These are phyloP conservation scores for Clanis bilineata DNA, from an alignment of 2,888 invertebrate species.

Conservation along the genomic window DNA sequence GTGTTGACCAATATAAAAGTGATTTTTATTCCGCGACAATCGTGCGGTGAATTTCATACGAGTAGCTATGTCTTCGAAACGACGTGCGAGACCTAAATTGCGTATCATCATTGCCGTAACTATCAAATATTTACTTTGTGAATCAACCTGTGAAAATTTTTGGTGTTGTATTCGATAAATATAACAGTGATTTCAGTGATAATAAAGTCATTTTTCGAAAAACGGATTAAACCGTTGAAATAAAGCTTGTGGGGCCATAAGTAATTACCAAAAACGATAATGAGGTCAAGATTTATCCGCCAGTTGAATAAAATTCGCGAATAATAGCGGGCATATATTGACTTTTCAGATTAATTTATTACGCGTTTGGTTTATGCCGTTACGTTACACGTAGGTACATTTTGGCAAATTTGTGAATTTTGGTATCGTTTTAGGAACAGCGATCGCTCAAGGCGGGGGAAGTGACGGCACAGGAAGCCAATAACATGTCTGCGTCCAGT, in stretches of 20 bases:
- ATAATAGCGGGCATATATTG: not conserved
- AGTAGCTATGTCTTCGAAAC: slow-evolving; percentile 67
- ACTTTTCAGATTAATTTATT: not conserved
- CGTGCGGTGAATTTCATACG: slow-evolving; percentile 52
- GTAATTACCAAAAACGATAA: slow-evolving; percentile 16
- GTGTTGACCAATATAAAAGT: slow-evolving; percentile 69
- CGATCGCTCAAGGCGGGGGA: slow-evolving; percentile 92
- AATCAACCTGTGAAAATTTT: slow-evolving; percentile 55
- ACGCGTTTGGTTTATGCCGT: not conserved
- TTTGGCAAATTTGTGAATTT: slow-evolving; percentile 16
- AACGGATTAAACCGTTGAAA: not conserved
- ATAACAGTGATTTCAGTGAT: slow-evolving; percentile 54
- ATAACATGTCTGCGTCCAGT: slow-evolving; percentile 91
- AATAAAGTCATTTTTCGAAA: slow-evolving; percentile 43
- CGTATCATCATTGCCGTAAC: slow-evolving; percentile 72
- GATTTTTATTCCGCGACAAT: slow-evolving; percentile 60
- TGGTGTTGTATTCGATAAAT: slow-evolving; percentile 38
- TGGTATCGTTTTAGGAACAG: slow-evolving; percentile 85
- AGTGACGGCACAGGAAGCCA: slow-evolving; percentile 91
- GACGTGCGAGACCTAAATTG: slow-evolving; percentile 72
- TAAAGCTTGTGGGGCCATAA: not conserved
- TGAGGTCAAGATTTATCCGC: slow-evolving; percentile 22
- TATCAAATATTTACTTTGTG: slow-evolving; percentile 69
- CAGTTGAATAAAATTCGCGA: slow-evolving; percentile 10
- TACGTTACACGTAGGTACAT: too few relatives aligned